Percentiles rank a stretch among this genome's conserved stretches.
Evolutionary conservation across 2,888 invertebrate genomes (phyloP).

Genomic region (Vandiemenella viatica): DNA sequence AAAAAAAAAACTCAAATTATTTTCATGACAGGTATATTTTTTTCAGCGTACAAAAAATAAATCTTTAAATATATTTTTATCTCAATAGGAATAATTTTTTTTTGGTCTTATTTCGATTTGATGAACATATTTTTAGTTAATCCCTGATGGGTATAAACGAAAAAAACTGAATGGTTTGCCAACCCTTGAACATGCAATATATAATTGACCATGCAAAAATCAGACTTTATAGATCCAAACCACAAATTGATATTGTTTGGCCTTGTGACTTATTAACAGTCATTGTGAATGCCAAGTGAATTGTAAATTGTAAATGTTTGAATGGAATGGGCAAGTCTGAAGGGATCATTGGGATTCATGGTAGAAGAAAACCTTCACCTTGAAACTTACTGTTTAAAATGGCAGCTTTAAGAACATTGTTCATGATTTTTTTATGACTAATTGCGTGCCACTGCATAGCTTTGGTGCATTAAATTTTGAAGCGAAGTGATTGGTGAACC

Average conservation of each 20-base stretch:
- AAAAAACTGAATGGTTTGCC: neutral
- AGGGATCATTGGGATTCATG: slow-evolving; percentile 18
- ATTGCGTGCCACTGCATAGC: slow-evolving; percentile 5
- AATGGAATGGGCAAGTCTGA: slow-evolving; percentile 16
- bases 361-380: slow-evolving; percentile 18
- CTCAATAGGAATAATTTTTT: too few species aligned
- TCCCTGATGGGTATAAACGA: too few species aligned
- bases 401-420: slow-evolving; percentile 17
- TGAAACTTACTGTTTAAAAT: slow-evolving; percentile 17
- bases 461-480: slow-evolving; percentile 8
- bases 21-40: too few species aligned
- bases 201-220: slow-evolving; percentile 16
- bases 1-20: too few species aligned
- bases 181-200: slow-evolving; percentile 5
- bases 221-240: slow-evolving; percentile 15
- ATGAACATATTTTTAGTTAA: too few species aligned
- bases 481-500: slow-evolving; percentile 11
- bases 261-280: too few species aligned
- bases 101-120: too few species aligned
- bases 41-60: too few species aligned
- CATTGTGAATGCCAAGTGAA: too few species aligned
- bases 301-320: slow-evolving; percentile 17
- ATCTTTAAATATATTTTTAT: too few species aligned
- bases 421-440: slow-evolving; percentile 14
- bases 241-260: slow-evolving; percentile 15